A percentile compares a stretch with the other conserved stretches of the same genome.
Evolutionary conservation across 35 echinoderm and acorn worm species (phyloP).

Genomic region (Hemicentrotus pulcherrimus): DNA sequence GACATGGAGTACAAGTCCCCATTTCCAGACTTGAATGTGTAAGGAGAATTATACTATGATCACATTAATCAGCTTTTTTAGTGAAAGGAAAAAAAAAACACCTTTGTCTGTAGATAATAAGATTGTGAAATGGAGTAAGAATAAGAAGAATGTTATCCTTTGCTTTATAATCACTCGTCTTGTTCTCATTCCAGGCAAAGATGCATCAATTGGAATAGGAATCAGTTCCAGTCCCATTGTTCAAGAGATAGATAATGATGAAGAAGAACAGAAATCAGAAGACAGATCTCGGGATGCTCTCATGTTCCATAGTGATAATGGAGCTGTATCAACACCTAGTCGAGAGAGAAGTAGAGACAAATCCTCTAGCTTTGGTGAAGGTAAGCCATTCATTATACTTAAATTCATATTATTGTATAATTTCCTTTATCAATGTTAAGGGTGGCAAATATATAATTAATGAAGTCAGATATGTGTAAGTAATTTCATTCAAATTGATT

Average conservation of each 20-base stretch:
- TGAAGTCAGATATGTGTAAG: too few relatives aligned
- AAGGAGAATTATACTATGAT: background rate
- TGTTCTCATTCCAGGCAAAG: conserved; percentile 73
- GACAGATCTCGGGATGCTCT: conserved; percentile 68
- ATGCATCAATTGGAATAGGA: conserved; percentile 76
- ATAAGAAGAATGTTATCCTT: background rate
- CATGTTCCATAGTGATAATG: conserved; percentile 86
- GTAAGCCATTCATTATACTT: conserved; percentile 44
- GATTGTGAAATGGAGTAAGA: background rate
- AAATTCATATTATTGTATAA: too few relatives aligned
- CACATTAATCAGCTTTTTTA: background rate
- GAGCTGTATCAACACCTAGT: conserved; percentile 62
- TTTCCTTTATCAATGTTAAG: too few relatives aligned
- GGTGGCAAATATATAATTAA: too few relatives aligned
- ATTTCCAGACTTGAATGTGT: too few relatives aligned
- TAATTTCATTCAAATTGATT: too few relatives aligned
- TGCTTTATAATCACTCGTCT: background rate
- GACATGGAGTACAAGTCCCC: too few relatives aligned
- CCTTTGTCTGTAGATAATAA: background rate
- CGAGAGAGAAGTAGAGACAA: background rate
- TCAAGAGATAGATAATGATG: conserved; percentile 76
- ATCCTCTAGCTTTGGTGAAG: conserved; percentile 72
- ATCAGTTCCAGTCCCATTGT: conserved; percentile 75
- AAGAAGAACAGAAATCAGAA: conserved; percentile 56
- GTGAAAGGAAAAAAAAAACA: background rate